Percentiles rank a stretch among this genome's conserved stretches.
phyloP scores from a whole-genome alignment of 2,888 invertebrate genomes.

The Idaea aversata region DNA sequence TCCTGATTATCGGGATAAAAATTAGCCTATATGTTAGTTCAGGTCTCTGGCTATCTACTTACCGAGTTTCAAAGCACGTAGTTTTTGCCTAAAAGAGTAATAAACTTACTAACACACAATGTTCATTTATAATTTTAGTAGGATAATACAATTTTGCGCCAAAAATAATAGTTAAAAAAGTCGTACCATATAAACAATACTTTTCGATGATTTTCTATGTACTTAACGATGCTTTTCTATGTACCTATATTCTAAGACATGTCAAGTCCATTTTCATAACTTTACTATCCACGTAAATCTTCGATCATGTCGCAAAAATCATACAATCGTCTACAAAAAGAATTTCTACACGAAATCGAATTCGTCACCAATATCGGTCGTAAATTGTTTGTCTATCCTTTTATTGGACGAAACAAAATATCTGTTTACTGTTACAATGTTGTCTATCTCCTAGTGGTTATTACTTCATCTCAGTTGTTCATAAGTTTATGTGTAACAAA shows the following conservation, averaged over 20 bases:
- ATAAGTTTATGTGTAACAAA: constrained; percentile 45
- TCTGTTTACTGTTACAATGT: constrained; percentile 37
- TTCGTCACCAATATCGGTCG: constrained; percentile 44
- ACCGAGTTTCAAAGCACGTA: too few relatives aligned
- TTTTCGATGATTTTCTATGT: not conserved
- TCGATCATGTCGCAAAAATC: constrained; percentile 28
- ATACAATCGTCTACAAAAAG: constrained; percentile 31
- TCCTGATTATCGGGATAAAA: too few relatives aligned
- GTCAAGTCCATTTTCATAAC: not conserved
- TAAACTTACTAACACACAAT: too few relatives aligned
- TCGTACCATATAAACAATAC: not conserved
- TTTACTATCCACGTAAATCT: not conserved
- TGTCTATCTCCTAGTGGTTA: constrained; percentile 36
- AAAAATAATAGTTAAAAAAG: not conserved
- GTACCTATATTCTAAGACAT: not conserved
- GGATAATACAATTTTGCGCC: constrained; percentile 1
- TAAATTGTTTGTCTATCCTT: constrained; percentile 57
- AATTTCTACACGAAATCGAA: constrained; percentile 46
- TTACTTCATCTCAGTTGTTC: constrained; percentile 49
- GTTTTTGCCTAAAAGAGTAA: too few relatives aligned
- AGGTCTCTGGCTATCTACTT: too few relatives aligned
- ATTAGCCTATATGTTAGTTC: too few relatives aligned
- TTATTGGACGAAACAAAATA: constrained; percentile 41
- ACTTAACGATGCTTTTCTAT: not conserved
- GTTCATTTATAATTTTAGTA: too few relatives aligned